These are phyloP conservation scores for Percina caprodes DNA, from an alignment of 2,113 vertebrate genomes.

Conservation along the genomic window DNA sequence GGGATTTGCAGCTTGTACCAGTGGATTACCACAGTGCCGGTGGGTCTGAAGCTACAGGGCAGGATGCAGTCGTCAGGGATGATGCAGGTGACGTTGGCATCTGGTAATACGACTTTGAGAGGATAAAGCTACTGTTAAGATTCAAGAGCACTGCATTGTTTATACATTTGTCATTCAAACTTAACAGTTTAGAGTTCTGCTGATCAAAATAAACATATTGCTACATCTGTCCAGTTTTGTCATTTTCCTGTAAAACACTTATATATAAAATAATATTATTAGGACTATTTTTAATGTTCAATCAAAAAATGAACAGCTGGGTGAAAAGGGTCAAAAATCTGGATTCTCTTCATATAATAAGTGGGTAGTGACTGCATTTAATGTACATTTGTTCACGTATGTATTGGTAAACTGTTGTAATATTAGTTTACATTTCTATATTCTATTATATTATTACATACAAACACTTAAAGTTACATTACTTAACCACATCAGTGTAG, in stretches of 20 bases:
- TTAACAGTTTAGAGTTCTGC: not conserved
- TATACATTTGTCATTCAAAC: not conserved
- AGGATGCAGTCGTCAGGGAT: constrained; percentile 85
- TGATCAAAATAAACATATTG: not conserved
- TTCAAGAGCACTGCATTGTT: not conserved
- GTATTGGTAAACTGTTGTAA: no score
- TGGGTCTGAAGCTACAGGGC: constrained; percentile 84
- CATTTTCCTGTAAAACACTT: not conserved
- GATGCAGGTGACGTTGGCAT: constrained; percentile 78
- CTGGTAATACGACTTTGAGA: constrained; percentile 59
- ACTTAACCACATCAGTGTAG: no score
- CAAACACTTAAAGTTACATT: no score
- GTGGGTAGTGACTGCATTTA: not conserved
- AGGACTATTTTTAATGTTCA: not conserved
- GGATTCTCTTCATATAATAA: not conserved
- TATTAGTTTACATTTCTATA: no score
- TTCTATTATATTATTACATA: no score
- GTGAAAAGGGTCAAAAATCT: no score
- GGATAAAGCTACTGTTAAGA: not conserved
- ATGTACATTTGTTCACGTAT: no score
- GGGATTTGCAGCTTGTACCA: constrained; percentile 85
- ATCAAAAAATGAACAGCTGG: not conserved
- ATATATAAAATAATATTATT: not conserved
- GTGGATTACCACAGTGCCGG: constrained; percentile 84
- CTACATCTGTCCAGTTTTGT: not conserved